Evolutionary conservation across 2,113 vertebrate species (phyloP).

Genomic region (Platichthys stellatus): DNA sequence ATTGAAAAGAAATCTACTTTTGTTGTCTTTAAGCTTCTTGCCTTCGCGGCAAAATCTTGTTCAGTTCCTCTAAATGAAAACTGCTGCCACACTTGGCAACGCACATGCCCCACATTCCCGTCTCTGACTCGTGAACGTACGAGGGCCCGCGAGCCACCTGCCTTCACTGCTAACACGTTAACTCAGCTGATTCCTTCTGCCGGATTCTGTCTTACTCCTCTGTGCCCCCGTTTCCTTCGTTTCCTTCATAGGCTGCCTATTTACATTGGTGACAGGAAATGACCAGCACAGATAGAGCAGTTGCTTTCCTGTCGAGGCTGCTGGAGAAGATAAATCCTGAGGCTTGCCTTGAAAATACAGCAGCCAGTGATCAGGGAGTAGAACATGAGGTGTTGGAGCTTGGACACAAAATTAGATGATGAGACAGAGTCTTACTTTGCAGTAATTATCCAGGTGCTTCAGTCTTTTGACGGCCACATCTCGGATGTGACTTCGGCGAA

Average conservation of each 20-base stretch:
- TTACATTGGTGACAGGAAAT: conserved; percentile 75
- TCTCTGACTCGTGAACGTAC: conserved; percentile 22
- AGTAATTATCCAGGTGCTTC: conserved; percentile 95
- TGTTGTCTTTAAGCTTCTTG: conserved; percentile 7
- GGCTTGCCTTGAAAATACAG: conserved; percentile 35
- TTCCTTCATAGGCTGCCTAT: conserved; percentile 69
- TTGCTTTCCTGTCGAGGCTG: conserved; percentile 72
- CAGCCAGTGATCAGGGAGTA: conserved; percentile 27
- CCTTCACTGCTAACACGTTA: conserved; percentile 1
- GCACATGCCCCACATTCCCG: conserved; percentile 43
- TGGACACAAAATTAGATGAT: not conserved
- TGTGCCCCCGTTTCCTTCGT: conserved; percentile 50
- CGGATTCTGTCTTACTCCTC: conserved; percentile 27
- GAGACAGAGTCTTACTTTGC: conserved; percentile 87
- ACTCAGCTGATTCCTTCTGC: conserved; percentile 63
- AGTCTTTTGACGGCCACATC: conserved; percentile 95
- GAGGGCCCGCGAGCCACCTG: conserved; percentile 43
- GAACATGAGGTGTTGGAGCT: not conserved
- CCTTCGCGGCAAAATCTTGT: conserved; percentile 3
- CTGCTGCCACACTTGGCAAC: conserved; percentile 44
- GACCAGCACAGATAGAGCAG: conserved; percentile 66
- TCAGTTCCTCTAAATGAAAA: conserved; percentile 43
- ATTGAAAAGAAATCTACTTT: conserved; percentile 6
- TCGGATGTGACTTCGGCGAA: conserved; percentile 94
- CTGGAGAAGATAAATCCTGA: conserved; percentile 63